phyloP scores from a whole-genome alignment of 2,888 invertebrate genomes.

The Tipula vernalis region DNA sequence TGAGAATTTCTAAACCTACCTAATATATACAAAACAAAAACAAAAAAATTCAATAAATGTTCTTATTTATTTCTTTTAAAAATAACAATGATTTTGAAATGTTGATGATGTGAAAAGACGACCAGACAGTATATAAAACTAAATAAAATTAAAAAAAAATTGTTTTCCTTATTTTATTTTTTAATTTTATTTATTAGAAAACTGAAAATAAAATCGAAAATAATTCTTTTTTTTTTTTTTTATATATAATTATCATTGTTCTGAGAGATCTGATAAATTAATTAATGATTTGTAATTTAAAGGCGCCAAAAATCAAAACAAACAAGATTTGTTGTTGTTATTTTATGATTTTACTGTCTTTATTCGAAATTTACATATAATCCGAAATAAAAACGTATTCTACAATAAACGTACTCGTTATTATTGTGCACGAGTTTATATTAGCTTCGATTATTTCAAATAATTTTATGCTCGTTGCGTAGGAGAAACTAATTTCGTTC shows the following conservation, averaged over 20 bases:
- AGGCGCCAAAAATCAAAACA: background rate
- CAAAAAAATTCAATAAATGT: background rate
- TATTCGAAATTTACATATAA: background rate
- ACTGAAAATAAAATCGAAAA: background rate
- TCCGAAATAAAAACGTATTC: no score
- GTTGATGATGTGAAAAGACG: background rate
- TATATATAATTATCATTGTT: background rate
- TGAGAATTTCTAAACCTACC: background rate
- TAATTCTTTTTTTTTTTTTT: background rate
- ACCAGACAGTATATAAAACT: background rate
- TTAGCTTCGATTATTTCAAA: no score
- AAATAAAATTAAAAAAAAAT: background rate
- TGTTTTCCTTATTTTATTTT: background rate
- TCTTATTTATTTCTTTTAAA: background rate
- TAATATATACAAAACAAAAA: background rate
- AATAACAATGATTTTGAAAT: conserved; percentile 4
- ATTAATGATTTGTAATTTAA: conserved; percentile 6
- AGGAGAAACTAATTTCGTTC: no score
- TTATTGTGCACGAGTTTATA: background rate
- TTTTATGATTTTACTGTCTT: background rate
- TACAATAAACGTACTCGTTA: background rate
- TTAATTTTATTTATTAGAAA: background rate
- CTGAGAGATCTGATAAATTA: background rate
- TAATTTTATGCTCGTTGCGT: no score
- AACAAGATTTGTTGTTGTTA: background rate